These are phyloP conservation scores for Hymenochirus boettgeri DNA, from an alignment of 2,113 vertebrate species.

Conservation along the genomic window DNA sequence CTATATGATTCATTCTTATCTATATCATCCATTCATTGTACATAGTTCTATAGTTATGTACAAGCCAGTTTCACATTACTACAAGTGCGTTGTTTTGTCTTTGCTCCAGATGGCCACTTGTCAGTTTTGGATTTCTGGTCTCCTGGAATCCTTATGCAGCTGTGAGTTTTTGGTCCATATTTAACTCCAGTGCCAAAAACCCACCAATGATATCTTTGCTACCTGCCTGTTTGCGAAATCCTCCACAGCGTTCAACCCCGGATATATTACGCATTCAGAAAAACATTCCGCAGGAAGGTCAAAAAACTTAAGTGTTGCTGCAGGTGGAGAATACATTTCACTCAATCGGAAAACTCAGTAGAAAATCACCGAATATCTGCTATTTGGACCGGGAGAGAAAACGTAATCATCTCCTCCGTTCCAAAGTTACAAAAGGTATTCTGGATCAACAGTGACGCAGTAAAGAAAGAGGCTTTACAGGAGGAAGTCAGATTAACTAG, in stretches of 20 bases:
- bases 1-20: too few species aligned
- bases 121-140: conserved; percentile 71
- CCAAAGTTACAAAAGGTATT: neutral
- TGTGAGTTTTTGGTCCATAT: conserved; percentile 75
- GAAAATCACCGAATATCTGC: conserved; percentile 49
- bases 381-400: conserved; percentile 44
- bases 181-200: conserved; percentile 56
- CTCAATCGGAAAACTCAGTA: conserved; percentile 7
- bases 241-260: conserved; percentile 75
- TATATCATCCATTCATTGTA: too few species aligned
- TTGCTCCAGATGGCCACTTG: conserved; percentile 72
- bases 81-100: neutral
- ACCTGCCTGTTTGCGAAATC: conserved; percentile 81
- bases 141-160: conserved; percentile 73
- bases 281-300: conserved; percentile 69
- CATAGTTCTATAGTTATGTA: too few species aligned
- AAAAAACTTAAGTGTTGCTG: conserved; percentile 56
- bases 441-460: neutral
- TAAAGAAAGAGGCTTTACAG: too few species aligned
- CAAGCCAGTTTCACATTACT: too few species aligned
- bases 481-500: too few species aligned
- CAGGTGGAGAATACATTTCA: conserved; percentile 21
- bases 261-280: conserved; percentile 82
- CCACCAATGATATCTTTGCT: conserved; percentile 67
- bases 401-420: neutral